Base-by-base conservation (phyloP, 2,888 invertebrate species). In the Hydraecia micacea region DNA sequence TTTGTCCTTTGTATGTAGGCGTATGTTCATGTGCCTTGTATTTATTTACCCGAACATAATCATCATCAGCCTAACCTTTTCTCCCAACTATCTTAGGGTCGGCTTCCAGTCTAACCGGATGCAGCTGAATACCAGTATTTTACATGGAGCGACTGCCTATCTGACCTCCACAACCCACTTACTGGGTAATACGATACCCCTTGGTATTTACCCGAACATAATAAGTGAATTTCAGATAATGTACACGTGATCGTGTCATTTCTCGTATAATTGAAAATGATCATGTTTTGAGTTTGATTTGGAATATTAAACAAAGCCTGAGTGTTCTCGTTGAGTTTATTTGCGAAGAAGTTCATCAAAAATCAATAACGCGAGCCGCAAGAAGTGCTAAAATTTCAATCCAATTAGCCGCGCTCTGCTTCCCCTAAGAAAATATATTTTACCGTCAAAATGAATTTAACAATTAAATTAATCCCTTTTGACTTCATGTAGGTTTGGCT, bases 381-480 rank as follows among this genome's bases (percentile, higher is more conserved):
- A 92, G 92, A 91, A 93, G 93, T 93, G 93, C 91, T 93, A 94
- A 94, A 94, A 95, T 95, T 93, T 94, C 94, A 95, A 96, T 95
- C 95, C 94, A 95, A 95, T 96, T 95, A 95, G 86, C 86, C 88
- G 88, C 87, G 91, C 87, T 90, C 89, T 89, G 85, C 93, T 93
- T 93, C 91, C 92, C 92, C 90, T 92, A 89, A 88, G 88, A 90
- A 93, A 94, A 94, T 93, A 94, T 93, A 93, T 94, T 95, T 93
- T 92, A 91, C 91, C 91, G 93, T 93, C 94, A 92, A 93, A 94
- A 93, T 93, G 91, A 91, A 94, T 94, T 94, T 92, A 90, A 93
- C 92, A 94, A 94, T 36, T 91, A 92, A 94, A 93, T 94, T 91
- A 90, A 92, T 92, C 90, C 88, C 88, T 86, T 91, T 87, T 81